Conservation (phyloP, 2,797 vertebrate species). For the Pempheris klunzingeri region DNA sequence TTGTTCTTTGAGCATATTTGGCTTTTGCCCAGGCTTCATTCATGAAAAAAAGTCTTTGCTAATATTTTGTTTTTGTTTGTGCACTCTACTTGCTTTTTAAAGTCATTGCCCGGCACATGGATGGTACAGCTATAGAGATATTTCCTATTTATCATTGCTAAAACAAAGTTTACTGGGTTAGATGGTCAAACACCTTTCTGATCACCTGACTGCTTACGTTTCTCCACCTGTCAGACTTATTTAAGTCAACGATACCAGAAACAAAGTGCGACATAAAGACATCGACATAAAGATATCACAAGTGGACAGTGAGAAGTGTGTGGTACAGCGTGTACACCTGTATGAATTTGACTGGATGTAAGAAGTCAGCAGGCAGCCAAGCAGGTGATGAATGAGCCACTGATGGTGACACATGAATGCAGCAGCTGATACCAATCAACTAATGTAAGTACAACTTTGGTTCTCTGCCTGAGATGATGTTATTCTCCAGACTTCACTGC, state of each 20-base stretch:
- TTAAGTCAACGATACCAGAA: neutral
- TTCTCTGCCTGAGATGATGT: neutral
- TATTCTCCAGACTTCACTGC: neutral
- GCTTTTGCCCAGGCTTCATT: no score
- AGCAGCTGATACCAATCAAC: constrained; percentile 3
- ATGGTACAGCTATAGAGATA: no score
- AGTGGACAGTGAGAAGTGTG: neutral
- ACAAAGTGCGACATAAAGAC: no score
- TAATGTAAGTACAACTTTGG: neutral
- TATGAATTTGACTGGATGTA: neutral
- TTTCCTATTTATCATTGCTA: no score
- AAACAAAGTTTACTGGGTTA: neutral
- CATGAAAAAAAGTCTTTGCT: no score
- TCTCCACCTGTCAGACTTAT: neutral
- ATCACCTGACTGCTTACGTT: neutral
- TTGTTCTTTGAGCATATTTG: no score
- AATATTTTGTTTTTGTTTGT: no score
- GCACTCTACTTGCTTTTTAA: no score
- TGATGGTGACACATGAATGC: neutral
- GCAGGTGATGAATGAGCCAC: neutral
- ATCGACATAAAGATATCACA: neutral
- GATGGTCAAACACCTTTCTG: neutral
- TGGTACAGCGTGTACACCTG: neutral
- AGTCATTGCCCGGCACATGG: no score
- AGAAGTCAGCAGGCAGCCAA: neutral